phyloP scores from a whole-genome alignment of 2,888 invertebrate species.

The Drosophila maculinotata region DNA sequence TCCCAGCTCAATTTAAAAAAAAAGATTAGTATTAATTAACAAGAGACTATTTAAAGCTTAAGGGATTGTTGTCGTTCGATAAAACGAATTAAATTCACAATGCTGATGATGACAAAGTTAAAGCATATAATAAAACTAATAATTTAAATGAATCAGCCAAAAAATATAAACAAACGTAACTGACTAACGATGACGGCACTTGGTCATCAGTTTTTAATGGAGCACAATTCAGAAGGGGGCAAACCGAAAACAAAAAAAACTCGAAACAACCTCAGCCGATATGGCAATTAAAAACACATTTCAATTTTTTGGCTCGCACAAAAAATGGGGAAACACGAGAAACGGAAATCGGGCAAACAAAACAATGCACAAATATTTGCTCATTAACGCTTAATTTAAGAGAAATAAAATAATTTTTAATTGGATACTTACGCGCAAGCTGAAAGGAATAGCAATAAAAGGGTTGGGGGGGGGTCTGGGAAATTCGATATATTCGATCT shows the following conservation, averaged over 20 bases:
- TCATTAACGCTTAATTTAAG: constrained; percentile 52
- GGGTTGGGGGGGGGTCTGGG: background rate
- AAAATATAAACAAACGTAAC: background rate
- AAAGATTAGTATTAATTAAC: constrained; percentile 1
- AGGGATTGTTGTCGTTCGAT: background rate
- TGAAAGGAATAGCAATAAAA: constrained; percentile 29
- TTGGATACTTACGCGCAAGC: constrained; percentile 47
- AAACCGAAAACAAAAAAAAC: constrained; percentile 18
- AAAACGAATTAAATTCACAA: background rate
- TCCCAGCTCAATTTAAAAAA: too few species aligned
- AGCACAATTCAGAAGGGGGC: background rate
- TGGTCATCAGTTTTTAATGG: constrained; percentile 18
- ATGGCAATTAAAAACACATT: constrained; percentile 69
- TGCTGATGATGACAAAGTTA: constrained; percentile 29
- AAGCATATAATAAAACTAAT: constrained; percentile 43
- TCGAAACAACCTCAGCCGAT: constrained; percentile 30
- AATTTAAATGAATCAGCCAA: constrained; percentile 40
- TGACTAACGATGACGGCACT: constrained; percentile 38
- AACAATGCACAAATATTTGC: constrained; percentile 75
- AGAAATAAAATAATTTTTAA: constrained; percentile 21
- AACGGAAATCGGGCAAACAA: constrained; percentile 32
- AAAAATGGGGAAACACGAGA: constrained; percentile 22
- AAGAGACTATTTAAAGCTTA: constrained; percentile 3
- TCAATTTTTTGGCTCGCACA: constrained; percentile 25
- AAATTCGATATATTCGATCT: background rate